These are phyloP conservation scores for Parazoanthus darwini DNA, from an alignment of 92 coral and sea anemone species.

Conservation along the genomic window DNA sequence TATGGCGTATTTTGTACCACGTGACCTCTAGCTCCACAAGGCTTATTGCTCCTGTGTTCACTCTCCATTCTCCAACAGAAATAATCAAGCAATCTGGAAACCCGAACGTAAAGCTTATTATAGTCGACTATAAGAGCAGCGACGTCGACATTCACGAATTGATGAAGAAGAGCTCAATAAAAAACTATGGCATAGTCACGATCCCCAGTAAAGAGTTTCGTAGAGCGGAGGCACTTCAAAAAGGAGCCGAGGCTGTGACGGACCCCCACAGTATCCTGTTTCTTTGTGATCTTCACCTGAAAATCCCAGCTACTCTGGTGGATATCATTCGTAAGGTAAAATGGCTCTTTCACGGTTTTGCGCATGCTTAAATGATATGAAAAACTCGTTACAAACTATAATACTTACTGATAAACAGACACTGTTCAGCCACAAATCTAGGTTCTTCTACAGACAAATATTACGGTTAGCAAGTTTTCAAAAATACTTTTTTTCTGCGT, in stretches of 20 bases:
- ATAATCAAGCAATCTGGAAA: constrained; percentile 70
- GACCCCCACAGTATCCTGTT: constrained; percentile 93
- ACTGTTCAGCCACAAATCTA: no score
- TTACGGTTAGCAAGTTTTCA: no score
- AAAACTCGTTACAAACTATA: no score
- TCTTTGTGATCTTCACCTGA: constrained; percentile 87
- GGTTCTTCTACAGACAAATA: no score
- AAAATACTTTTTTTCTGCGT: no score
- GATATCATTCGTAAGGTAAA: constrained; percentile 85
- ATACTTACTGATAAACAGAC: no score
- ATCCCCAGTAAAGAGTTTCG: constrained; percentile 71
- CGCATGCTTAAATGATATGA: no score
- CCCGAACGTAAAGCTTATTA: constrained; percentile 70
- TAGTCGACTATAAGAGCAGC: constrained; percentile 85
- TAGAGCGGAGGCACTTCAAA: constrained; percentile 87
- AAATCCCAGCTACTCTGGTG: constrained; percentile 74
- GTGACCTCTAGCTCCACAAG: no score
- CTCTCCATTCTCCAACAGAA: constrained; percentile 44
- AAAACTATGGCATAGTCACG: constrained; percentile 60
- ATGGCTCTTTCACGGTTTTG: no score
- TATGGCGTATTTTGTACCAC: no score
- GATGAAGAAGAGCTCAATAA: constrained; percentile 64
- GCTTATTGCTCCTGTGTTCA: neutral
- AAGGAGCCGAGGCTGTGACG: constrained; percentile 82
- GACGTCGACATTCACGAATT: constrained; percentile 77